Evolutionary conservation across 2,797 vertebrate species (phyloP).

Genomic region (Rhinichthys osculus): DNA sequence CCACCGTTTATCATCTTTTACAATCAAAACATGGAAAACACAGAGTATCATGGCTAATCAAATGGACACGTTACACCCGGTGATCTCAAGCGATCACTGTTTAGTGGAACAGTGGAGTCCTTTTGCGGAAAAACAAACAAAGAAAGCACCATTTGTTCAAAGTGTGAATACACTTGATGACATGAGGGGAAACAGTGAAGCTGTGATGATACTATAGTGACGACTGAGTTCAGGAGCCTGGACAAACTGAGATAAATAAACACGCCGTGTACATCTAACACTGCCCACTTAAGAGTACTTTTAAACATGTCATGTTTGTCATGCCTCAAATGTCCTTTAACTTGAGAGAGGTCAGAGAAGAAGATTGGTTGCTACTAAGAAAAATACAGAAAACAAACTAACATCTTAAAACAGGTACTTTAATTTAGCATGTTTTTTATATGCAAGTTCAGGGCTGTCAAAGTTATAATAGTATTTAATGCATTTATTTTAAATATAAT

Average conservation of each 20-base stretch:
- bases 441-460: neutral
- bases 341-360: neutral
- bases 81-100: constrained; percentile 16
- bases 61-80: neutral
- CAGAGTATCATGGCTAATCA: neutral
- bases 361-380: neutral
- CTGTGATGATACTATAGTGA: constrained; percentile 49
- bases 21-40: neutral
- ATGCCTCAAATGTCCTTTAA: constrained; percentile 13
- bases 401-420: neutral
- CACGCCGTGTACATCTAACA: constrained; percentile 12
- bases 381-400: neutral
- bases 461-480: neutral
- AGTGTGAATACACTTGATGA: constrained; percentile 63
- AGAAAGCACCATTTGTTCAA: constrained; percentile 64
- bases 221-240: constrained; percentile 41
- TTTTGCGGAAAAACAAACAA: constrained; percentile 78
- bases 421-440: neutral
- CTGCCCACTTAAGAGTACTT: neutral
- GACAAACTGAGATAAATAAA: constrained; percentile 44
- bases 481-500: neutral
- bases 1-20: constrained; percentile 21
- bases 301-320: constrained; percentile 11
- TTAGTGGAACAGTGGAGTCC: constrained; percentile 19
- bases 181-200: constrained; percentile 49